Conservation (phyloP, 2,888 invertebrate genomes). For the Phoenoteleia sp. region DNA sequence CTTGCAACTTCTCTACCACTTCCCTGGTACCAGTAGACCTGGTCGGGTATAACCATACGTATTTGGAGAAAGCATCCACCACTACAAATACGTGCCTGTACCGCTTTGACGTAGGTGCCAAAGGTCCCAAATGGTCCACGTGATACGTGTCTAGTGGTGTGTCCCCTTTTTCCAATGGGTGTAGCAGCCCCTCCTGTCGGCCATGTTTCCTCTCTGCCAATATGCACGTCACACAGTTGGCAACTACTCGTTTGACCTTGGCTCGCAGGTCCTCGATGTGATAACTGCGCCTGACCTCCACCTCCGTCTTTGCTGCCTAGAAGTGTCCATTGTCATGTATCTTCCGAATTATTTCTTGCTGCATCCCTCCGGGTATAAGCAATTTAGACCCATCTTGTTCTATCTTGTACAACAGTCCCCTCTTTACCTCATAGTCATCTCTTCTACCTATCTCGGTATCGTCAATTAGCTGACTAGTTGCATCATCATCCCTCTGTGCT, state of each 20-base stretch:
- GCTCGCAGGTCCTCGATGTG: neutral
- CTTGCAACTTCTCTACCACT: no score
- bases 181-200: neutral
- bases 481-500: no score
- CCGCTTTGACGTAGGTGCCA: neutral
- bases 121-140: no score
- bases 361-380: neutral
- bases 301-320: neutral
- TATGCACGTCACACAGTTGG: neutral
- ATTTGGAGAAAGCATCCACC: no score
- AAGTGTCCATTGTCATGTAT: neutral
- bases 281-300: neutral
- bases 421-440: no score
- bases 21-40: no score
- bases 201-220: neutral
- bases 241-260: neutral
- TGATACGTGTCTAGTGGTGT: neutral
- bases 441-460: no score
- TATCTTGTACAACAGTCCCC: no score
- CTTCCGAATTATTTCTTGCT: neutral
- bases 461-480: no score
- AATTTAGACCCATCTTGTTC: no score
- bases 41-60: no score
- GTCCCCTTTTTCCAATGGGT: neutral
- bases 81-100: neutral